Evolutionary conservation across 2,113 vertebrate species (phyloP), one percentile per base, ranked within the genome.

Genomic region (Nettapus auritus): DNA sequence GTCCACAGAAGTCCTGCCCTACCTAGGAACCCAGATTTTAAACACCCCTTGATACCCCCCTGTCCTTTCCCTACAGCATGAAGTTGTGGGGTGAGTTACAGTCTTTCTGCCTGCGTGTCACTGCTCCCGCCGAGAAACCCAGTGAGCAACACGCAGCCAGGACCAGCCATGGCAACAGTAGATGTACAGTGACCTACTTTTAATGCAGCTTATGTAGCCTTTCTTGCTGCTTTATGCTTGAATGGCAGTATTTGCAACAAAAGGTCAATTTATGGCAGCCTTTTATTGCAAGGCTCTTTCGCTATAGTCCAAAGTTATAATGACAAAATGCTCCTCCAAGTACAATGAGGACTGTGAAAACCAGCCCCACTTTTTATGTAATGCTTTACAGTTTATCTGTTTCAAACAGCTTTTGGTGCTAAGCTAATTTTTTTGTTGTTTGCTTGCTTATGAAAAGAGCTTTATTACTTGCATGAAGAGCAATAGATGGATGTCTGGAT

Each of bases 151-250:
- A n/a, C 3, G 0, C 84, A 69, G 70, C 48, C 84, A 79, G 92
- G 62, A 73, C 79, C 88, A 67, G 56, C 73, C 38, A 0, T 78
- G 88, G 88, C 52, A 90, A 83, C 94, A 71, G 89, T 2, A 62
- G 79, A 89, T 91, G 84, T 89, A 94, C 90, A 93, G 93, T 94
- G 96, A 97, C 96, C 96, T 97, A 97, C 91, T 97, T 96, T 88
- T 64, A 70, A 48, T 71, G 48, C 64, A 91, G 85, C 88, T 84
- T 90, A 81, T 90, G 90, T 64, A 88, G 94, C 88, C 82, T 94
- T 95, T 84, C 92, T 42, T 92, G 62, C 83, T 88, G 73, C 92
- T 96, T 94, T 96, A 90, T 97, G 94, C 94, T 94, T 93, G 90
- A 96, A 93, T 93, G 92, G 92, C 88, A 96, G 86, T 95, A 93